Base-by-base conservation (phyloP, 2,888 invertebrate genomes). In the Neocrepidodera transversa region DNA sequence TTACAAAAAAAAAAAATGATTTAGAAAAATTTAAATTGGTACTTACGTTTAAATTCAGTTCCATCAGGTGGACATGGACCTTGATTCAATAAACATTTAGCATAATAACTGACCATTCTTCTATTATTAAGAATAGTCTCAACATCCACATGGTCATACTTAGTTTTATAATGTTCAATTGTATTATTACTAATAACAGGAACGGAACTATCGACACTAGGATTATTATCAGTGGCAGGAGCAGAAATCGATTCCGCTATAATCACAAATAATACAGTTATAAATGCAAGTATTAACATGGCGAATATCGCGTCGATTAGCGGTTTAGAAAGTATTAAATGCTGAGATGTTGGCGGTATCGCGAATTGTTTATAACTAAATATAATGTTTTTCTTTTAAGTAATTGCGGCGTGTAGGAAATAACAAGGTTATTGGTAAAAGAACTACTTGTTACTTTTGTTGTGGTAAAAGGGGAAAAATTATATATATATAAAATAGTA, bases 61-160 rank as follows among this genome's bases (percentile, higher is more conserved):
- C 89, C 90, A 80, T 90, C 89, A 1, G 89, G 88, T 30, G 89
- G 85, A 76, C 90, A 90, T 47, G 88, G 85, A 67, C 86, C 87
- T 64, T 83, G 81, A 65, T 83, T 85, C 59, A 89, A 80, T 48
- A 91, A 78, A 75, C 91, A 91, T 57, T 86, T 86, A 68, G 88
- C 86, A 79, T 91, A 90, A 72, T 88, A 86, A 64, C 84, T 85
- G 47, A 91, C 84, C 66, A 91, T 79, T 70, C 89, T 82, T 68
- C 87, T 86, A 75, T 86, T 90, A 48, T 84, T 83, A 69, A 91
- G 81, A 67, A 90, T 84, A 43, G 84, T 84, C 65, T 90, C 88
- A 17, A 90, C 80, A 75, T 90, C 86, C 68, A 90, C 78, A 76
- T 87, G 86, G 72, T 89, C 89, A 74, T 89, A 90, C 71, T 87